Evolutionary conservation across 2,113 vertebrate species (phyloP), one percentile per base, ranked within the genome.

Genomic region (Toxotes chatareus): DNA sequence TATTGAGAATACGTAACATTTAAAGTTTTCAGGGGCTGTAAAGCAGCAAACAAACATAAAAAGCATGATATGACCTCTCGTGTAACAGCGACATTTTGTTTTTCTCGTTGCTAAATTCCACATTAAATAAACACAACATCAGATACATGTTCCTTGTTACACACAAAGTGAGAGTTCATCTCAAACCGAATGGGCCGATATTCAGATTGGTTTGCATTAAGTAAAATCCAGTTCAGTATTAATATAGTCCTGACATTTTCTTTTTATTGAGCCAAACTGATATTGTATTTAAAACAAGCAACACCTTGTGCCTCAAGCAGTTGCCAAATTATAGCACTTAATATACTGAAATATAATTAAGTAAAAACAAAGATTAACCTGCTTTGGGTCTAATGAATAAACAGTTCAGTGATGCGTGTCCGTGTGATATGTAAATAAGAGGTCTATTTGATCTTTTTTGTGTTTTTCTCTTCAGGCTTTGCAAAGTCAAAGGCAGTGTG

Each of bases 311-410:
- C 82, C 73, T 76, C 2, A 0, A 65, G 85, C 51, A 16, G 42
- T 40, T 70, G 61, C 44, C 42, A 60, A 82, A 83, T 85, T 57
- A 61, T 57, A 23, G 34, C 60, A 40, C 31, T 47, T 73, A 82
- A 78, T 62, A 51, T 34, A 46, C 42, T 73, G 70, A 74, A 74
- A 69, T 38, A 36, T 68, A 89, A 86, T 79, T 67, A 79, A 80
- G 64, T 21, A 72, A 83, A 79, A 76, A 60, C 47, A 75, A 63
- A 64, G 63, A 76, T 57, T 67, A 73, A 82, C 38, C 73, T 81
- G 82, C 63, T 69, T 40, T 14, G 11, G 31, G 32, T 67, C 32
- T 64, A 70, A 85, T 85, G 46, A 81, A 63, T 69, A 71, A 75
- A 61, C 59, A 49, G 32, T 34, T 67, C 14, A 42, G 23, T 36